These are phyloP conservation scores for Dolomedes plantarius DNA, from an alignment of 2,888 invertebrate species.

Conservation along the genomic window DNA sequence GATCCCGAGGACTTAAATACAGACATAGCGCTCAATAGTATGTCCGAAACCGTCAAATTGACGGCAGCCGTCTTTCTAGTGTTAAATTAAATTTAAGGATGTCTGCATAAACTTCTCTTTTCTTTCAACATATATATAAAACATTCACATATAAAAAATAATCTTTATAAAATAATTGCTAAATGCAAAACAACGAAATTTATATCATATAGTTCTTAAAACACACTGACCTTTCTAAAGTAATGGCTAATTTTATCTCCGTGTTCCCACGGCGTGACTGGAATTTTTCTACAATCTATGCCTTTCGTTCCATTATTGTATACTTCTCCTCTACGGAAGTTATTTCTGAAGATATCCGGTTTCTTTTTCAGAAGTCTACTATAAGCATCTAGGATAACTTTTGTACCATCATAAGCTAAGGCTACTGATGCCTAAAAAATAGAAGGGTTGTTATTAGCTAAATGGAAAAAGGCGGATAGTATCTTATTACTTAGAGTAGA, in stretches of 20 bases:
- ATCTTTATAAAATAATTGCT: too few species aligned
- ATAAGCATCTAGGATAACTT: constrained; percentile 92
- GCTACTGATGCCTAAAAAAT: constrained; percentile 89
- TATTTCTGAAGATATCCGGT: constrained; percentile 86
- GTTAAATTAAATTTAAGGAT: too few species aligned
- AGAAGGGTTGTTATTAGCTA: too few species aligned
- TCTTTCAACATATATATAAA: too few species aligned
- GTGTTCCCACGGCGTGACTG: constrained; percentile 93
- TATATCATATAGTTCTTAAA: too few species aligned
- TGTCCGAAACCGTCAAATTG: too few species aligned
- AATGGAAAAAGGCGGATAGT: not conserved
- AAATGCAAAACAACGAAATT: too few species aligned
- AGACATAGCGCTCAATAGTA: too few species aligned
- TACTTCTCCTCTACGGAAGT: constrained; percentile 80
- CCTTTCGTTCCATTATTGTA: constrained; percentile 85
- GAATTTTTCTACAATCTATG: constrained; percentile 90
- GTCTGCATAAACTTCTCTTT: too few species aligned
- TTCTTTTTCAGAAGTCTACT: constrained; percentile 90
- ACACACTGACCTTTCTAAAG: constrained; percentile 85
- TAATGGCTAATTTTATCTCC: constrained; percentile 92
- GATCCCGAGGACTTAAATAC: too few species aligned
- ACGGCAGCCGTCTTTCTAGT: too few species aligned
- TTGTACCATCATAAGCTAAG: constrained; percentile 95
- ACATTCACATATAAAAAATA: too few species aligned
- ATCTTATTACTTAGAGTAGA: not conserved